Evolutionary conservation across 1,140 invertebrate species (phyloP), one percentile per base, ranked within the genome.

Genomic region (Stegodyphus dumicola): DNA sequence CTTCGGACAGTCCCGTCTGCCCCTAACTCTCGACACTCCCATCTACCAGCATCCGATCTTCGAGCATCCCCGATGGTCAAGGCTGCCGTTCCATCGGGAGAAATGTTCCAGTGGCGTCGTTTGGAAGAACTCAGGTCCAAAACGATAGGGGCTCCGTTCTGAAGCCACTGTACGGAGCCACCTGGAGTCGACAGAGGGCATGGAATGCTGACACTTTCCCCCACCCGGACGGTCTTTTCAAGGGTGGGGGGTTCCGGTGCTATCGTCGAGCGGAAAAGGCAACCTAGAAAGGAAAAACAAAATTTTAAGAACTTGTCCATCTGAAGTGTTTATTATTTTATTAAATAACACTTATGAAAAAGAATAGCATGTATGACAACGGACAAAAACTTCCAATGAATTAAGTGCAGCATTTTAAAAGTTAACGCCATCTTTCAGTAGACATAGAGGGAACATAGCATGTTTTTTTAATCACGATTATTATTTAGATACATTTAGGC

Each of bases 21-120:
- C n/a, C 85, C 88, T 13, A 88, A 53, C 51, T 89, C 87, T 77
- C 88, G 73, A 53, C 88, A 89, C 64, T 89, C 88, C 88, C 88
- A 89, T 1, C 86, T 66, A 7, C 88, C 88, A 7, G 87, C 87
- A 66, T 89, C 88, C 6, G 78, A 73, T 18, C 74, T 74, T 7
- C 88, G 86, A 5, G 86, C 87, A 6, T 85, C 85, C 53, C 71
- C 83, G 48, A 89, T 89, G 54, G 88, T 87, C 52, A 89, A 71
- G 10, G 87, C 75, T 1, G 88, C 88, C 18, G 85, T 79, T 7
- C 88, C 88, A 17, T 89, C 88, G 6, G 87, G 85, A 0, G 87
- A 77, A 51, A 89, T 87, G 65, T 88, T 88, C 88, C 88, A 89
- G 15, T 88, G 88, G 10, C 88, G 86, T 49, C 88, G 65, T 18